Evolutionary conservation across 2,888 invertebrate genomes (phyloP).

Genomic region (Ophion slaviceki): DNA sequence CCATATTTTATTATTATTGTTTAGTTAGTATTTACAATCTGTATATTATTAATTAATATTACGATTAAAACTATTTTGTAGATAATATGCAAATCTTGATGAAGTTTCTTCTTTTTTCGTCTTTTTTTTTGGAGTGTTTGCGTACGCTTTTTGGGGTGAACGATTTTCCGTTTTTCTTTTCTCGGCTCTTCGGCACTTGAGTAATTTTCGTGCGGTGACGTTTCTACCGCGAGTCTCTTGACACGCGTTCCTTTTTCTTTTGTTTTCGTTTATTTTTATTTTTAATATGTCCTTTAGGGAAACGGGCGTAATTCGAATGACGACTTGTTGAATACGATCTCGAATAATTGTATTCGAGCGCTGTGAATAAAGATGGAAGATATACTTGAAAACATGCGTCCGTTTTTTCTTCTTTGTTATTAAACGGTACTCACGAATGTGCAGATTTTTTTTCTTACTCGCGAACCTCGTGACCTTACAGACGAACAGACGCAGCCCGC

Average conservation of each 20-base stretch:
- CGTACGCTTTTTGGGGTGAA: constrained; percentile 24
- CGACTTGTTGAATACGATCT: neutral
- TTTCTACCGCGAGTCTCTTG: neutral
- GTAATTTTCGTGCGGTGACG: neutral
- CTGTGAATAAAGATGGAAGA: neutral
- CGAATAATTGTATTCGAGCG: neutral
- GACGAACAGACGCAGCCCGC: neutral
- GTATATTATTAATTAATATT: constrained; percentile 83
- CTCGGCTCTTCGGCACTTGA: constrained; percentile 1
- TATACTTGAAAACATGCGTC: neutral
- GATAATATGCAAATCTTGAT: constrained; percentile 78
- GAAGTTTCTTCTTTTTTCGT: constrained; percentile 52
- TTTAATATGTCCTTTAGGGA: neutral
- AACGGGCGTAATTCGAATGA: constrained; percentile 14
- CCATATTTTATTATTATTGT: constrained; percentile 82
- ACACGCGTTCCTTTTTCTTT: neutral
- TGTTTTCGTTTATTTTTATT: neutral
- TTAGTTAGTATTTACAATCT: constrained; percentile 83
- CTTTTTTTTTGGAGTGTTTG: neutral
- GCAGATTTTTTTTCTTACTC: neutral
- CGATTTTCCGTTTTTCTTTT: constrained; percentile 33
- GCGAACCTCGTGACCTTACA: neutral
- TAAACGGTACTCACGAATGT: too few relatives aligned
- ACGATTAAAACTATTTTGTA: constrained; percentile 84
- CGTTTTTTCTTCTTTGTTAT: neutral